Percentiles rank a stretch among this genome's conserved stretches.
Conservation (phyloP, 2,888 invertebrate genomes). For the Napeogenes sylphis region DNA sequence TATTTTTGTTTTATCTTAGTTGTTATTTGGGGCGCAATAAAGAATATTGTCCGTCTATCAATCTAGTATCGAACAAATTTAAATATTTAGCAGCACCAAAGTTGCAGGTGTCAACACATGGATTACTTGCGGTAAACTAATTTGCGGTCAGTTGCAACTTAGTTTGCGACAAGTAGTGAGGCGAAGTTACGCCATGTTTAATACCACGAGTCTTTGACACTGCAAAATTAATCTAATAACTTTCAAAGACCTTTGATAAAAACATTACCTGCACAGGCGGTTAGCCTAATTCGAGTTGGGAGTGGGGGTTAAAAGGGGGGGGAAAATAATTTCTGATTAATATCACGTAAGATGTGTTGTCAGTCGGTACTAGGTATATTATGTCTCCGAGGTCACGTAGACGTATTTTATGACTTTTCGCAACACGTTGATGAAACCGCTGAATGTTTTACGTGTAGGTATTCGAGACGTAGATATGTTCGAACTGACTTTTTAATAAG, state of each 20-base stretch:
- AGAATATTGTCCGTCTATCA: too few relatives aligned
- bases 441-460: conserved; percentile 3
- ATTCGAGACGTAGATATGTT: not conserved
- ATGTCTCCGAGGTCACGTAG: not conserved
- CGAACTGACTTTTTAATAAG: not conserved
- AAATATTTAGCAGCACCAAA: too few relatives aligned
- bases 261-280: not conserved
- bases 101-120: too few relatives aligned
- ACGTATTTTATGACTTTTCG: not conserved
- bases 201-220: conserved; percentile 25
- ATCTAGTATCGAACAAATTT: too few relatives aligned
- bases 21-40: too few relatives aligned
- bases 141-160: conserved; percentile 19
- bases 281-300: too few relatives aligned
- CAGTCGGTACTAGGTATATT: not conserved
- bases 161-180: not conserved
- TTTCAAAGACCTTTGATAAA: conserved; percentile 20
- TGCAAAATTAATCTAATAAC: conserved; percentile 22
- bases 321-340: not conserved
- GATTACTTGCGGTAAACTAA: conserved; percentile 11
- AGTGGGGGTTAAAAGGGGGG: too few relatives aligned
- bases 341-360: not conserved
- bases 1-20: too few relatives aligned
- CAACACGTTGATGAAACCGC: conserved; percentile 1
- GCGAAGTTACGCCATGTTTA: conserved; percentile 18